Percentiles rank a stretch among this genome's conserved stretches.
Evolutionary conservation across 1,140 invertebrate species (phyloP).

Genomic region (Trichonephila clavipes): DNA sequence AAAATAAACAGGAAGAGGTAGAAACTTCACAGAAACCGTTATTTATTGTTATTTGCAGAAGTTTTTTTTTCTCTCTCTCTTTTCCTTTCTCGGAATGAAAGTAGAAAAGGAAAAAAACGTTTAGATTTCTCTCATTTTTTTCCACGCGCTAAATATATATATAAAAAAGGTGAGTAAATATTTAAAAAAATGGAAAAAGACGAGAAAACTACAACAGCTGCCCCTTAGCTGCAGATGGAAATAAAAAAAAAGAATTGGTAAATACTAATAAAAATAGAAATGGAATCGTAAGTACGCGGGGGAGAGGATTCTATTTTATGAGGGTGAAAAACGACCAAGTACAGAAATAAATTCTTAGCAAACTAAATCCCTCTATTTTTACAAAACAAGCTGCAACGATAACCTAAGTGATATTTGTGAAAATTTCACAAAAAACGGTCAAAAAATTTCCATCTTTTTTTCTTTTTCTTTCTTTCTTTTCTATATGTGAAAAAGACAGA

Average conservation of each 20-base stretch:
- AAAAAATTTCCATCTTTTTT: not conserved
- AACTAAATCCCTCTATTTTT: not conserved
- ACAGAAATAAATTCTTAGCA: conserved; percentile 61
- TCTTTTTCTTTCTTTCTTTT: not conserved
- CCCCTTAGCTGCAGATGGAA: not conserved
- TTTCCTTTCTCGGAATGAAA: conserved; percentile 51
- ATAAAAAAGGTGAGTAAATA: conserved; percentile 53
- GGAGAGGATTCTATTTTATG: not conserved
- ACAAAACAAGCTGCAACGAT: not conserved
- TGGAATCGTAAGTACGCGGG: conserved; percentile 43
- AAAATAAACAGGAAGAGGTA: conserved; percentile 76
- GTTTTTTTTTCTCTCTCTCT: conserved; percentile 61
- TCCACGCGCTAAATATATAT: not conserved
- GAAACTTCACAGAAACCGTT: conserved; percentile 58
- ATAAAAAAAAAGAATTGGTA: conserved; percentile 35
- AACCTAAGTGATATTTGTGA: not conserved
- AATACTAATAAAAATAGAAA: conserved; percentile 75
- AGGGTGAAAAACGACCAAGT: conserved; percentile 7
- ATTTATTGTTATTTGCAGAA: conserved; percentile 70
- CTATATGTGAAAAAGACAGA: not conserved
- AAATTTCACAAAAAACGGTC: not conserved
- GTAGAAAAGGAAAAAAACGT: conserved; percentile 14
- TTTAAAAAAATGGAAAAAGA: conserved; percentile 32
- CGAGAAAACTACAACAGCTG: conserved; percentile 42
- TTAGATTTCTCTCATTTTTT: conserved; percentile 7